These are phyloP conservation scores for Drosophila lutescens DNA, from an alignment of 2,888 invertebrate species.

Conservation along the genomic window DNA sequence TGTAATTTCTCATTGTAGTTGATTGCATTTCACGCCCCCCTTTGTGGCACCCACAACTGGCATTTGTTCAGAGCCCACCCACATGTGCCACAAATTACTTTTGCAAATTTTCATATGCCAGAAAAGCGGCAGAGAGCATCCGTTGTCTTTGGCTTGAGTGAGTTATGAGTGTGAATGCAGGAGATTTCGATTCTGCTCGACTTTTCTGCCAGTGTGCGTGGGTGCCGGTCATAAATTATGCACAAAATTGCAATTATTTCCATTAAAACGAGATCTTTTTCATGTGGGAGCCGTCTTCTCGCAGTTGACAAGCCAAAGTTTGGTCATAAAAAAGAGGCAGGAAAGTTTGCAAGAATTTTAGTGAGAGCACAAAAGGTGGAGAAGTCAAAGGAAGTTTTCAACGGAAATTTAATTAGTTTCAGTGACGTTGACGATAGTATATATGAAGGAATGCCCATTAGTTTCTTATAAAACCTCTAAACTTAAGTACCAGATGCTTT, in stretches of 20 bases:
- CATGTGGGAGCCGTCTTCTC: conserved; percentile 14
- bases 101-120: conserved; percentile 38
- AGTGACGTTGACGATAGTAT: neutral
- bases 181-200: conserved; percentile 12
- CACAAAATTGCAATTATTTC: conserved; percentile 65
- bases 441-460: no score
- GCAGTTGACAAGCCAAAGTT: conserved; percentile 28
- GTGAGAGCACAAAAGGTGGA: conserved; percentile 4
- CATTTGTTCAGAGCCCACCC: conserved; percentile 52
- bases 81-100: conserved; percentile 75
- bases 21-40: conserved; percentile 68
- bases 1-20: conserved; percentile 72
- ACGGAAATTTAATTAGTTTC: neutral
- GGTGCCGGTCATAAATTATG: conserved; percentile 65
- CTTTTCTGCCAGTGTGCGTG: conserved; percentile 41
- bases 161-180: conserved; percentile 35
- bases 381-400: conserved; percentile 21
- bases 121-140: conserved; percentile 16
- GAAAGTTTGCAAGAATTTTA: conserved; percentile 12
- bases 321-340: conserved; percentile 12
- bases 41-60: conserved; percentile 23
- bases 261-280: conserved; percentile 56
- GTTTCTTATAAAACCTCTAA: neutral
- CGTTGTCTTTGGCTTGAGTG: conserved; percentile 47
- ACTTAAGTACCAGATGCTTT: neutral